Evolutionary conservation across 2,113 vertebrate genomes (phyloP), one percentile per base, ranked within the genome.

Genomic region (Lepus americanus): DNA sequence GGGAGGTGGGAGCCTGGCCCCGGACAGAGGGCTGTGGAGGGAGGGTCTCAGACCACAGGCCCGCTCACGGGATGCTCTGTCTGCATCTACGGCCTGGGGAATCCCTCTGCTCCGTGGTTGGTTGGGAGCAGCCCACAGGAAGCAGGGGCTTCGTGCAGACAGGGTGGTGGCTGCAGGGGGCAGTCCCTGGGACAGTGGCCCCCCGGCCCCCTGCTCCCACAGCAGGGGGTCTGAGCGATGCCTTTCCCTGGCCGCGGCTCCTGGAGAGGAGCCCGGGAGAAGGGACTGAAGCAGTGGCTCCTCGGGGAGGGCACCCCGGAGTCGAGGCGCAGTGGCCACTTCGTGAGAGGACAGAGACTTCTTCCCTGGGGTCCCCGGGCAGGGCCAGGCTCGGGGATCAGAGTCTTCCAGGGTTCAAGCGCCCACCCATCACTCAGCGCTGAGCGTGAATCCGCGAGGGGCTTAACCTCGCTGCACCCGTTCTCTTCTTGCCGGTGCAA

Each of bases 1-100:
- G 0, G 13, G 3, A 4, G 11, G n/a, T 1, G 3, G 1, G 13
- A 3, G 13, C 17, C n/a, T 70, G 7, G 61, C 4, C 10, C 14
- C 49, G 33, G 14, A 33, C 49, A 61, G 64, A 53, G 7, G 8
- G 6, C n/a, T 6, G n/a, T 17, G 27, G 7, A 44, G 19, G 23
- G 53, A 76, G 19, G 13, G 16, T 44, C 31, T 63, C 81, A 36
- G 25, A 31, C n/a, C 1, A 12, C 8, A 23, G 61, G 1, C 36
- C 10, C 39, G 1, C 49, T 27, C 77, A 22, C 23, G n/a, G 67
- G 39, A 72, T 17, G 36, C 61, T 90, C 4, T 44, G 44, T 80
- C 51, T 31, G 9, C 55, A 44, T 22, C 10, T 14, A 20, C 19
- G 17, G 14, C 19, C 55, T 14, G 19, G 14, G 19, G 55, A 17